Conservation (phyloP, 2,888 invertebrate species). For the Coenonympha arcania region DNA sequence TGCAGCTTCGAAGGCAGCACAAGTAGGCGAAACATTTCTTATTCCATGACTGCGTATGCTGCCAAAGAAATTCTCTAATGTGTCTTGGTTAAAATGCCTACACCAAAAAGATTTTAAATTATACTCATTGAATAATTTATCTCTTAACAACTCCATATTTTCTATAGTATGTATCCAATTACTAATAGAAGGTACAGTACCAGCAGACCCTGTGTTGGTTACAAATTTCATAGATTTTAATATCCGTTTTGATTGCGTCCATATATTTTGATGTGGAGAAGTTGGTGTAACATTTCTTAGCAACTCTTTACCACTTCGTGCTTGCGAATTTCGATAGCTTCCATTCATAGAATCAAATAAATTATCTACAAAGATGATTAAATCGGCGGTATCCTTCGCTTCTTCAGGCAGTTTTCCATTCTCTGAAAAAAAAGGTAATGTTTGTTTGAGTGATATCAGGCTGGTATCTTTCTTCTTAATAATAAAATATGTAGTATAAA, state of each 20-base stretch:
- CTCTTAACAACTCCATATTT: background rate
- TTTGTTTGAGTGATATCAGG: background rate
- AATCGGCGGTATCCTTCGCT: conserved; percentile 14
- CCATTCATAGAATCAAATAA: conserved; percentile 25
- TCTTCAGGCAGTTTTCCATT: background rate
- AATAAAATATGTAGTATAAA: background rate
- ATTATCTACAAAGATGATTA: conserved; percentile 20
- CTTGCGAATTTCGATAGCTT: conserved; percentile 3
- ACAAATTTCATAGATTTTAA: background rate
- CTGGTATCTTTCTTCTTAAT: background rate
- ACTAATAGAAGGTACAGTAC: background rate
- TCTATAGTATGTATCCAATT: background rate
- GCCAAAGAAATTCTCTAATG: conserved; percentile 1
- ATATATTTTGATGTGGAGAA: background rate
- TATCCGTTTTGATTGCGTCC: background rate
- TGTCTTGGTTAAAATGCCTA: background rate
- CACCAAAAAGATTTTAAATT: background rate
- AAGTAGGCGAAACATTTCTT: conserved; percentile 5
- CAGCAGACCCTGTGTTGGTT: background rate
- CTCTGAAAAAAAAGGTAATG: background rate
- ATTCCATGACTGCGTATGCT: conserved; percentile 7
- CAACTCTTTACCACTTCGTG: background rate
- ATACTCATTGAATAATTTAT: background rate
- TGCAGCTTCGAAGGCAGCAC: conserved; percentile 5
- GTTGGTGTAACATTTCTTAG: background rate